Percentiles rank a stretch among this genome's conserved stretches.
Conservation (phyloP, 2,113 vertebrate genomes). For the Fulmarus glacialis region DNA sequence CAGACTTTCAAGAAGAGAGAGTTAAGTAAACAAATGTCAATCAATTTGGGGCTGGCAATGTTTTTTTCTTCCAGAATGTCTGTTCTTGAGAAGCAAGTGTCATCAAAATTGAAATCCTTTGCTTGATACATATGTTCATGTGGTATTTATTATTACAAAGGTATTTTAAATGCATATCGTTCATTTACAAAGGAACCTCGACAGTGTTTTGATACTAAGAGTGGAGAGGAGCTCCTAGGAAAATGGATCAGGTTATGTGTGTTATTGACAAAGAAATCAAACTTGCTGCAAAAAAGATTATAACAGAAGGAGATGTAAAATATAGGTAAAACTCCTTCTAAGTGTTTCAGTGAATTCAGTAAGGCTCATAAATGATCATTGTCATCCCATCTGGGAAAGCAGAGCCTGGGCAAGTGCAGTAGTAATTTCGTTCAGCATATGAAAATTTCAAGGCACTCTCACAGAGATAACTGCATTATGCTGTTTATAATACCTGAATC, state of each 20-base stretch:
- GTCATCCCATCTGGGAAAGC: conserved; percentile 6
- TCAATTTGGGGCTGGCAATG: conserved; percentile 78
- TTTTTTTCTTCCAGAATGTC: conserved; percentile 73
- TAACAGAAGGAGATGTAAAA: conserved; percentile 6
- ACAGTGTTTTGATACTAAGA: not conserved
- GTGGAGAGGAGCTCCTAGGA: not conserved
- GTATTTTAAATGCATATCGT: conserved; percentile 70
- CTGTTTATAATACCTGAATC: conserved; percentile 23
- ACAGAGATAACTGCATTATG: not conserved
- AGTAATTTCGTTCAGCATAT: not conserved
- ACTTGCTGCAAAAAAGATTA: not conserved
- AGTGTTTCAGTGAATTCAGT: conserved; percentile 26
- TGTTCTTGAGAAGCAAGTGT: conserved; percentile 79
- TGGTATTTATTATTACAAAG: conserved; percentile 77
- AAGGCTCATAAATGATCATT: not conserved
- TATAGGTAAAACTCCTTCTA: conserved; percentile 11
- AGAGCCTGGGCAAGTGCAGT: not conserved
- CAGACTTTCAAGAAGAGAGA: conserved; percentile 84
- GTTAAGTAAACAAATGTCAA: conserved; percentile 86
- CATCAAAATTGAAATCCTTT: conserved; percentile 75
- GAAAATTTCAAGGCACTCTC: not conserved
- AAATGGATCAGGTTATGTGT: not conserved
- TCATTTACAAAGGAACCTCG: conserved; percentile 55
- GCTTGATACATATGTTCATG: conserved; percentile 72
- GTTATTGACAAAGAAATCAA: not conserved